Conservation (phyloP, 2,888 invertebrate species). For the Entomobrya multifasciata region DNA sequence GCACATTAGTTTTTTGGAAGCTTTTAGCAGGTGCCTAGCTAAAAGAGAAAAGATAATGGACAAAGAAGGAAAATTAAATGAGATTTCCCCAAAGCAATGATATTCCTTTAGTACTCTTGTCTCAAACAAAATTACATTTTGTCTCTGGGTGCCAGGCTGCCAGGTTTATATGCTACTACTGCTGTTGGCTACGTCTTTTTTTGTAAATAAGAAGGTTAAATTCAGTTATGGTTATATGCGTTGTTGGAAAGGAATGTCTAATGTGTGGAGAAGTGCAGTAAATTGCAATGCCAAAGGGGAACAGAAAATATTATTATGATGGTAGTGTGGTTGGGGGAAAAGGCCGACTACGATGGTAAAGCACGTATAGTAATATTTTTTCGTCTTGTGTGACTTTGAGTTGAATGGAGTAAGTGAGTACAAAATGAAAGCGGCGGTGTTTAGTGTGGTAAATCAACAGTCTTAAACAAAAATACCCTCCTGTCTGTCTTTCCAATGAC, state of each 20-base stretch:
- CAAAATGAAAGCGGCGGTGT: too few relatives aligned
- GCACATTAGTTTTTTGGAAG: conserved; percentile 34
- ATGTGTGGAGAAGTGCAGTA: conserved; percentile 38
- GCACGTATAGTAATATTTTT: background rate
- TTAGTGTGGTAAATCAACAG: conserved; percentile 45
- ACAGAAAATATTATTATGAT: conserved; percentile 21
- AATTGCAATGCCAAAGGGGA: conserved; percentile 47
- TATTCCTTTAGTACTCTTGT: too few relatives aligned
- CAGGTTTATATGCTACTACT: background rate
- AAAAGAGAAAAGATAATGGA: too few relatives aligned
- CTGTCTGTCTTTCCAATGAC: conserved; percentile 21
- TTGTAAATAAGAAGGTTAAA: background rate
- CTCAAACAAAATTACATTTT: background rate
- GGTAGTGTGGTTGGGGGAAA: background rate
- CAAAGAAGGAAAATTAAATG: too few relatives aligned
- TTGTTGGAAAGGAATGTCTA: conserved; percentile 33
- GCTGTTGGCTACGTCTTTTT: background rate
- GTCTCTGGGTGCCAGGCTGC: background rate
- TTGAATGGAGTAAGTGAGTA: background rate
- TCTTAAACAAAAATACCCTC: background rate
- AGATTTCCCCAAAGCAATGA: background rate
- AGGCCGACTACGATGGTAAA: background rate
- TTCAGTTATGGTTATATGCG: conserved; percentile 22
- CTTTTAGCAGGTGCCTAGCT: conserved; percentile 57
- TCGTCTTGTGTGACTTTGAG: background rate